Evolutionary conservation across 2,888 invertebrate genomes (phyloP), one percentile per base, ranked within the genome.

Genomic region (Apodemia hepburni): DNA sequence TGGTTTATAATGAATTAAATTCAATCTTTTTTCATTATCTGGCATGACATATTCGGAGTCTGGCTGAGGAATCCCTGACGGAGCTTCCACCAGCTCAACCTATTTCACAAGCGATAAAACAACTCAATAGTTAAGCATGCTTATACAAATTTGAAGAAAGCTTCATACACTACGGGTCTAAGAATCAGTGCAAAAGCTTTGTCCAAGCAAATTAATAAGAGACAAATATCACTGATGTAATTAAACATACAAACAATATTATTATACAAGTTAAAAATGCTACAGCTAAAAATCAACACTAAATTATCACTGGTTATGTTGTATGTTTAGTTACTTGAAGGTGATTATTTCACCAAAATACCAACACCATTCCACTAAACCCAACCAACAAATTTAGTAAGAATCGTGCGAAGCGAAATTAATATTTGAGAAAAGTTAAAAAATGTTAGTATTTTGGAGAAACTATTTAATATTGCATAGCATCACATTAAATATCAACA

Each of bases 371-470:
- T 73, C 71, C 68, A 73, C 57, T 62, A 77, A 54, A 77, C 81
- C 80, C 77, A 73, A 75, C 73, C 75, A 70, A 68, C 61, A 78
- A 69, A 68, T 68, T 73, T 71, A 74, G 61, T 62, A 45, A 69
- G 73, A 72, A 80, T 77, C 83, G 84, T 84, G 81, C 82, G 78
- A 74, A 84, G 79, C 77, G 73, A 75, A 71, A 70, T 76, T 69
- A 74, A 72, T 75, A 69, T 69, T 66, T 69, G 74, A 68, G 69
- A 71, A 69, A 72, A 72, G 76, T 85, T 81, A 82, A 80, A 84
- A 74, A 75, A 81, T 84, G 90, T 91, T 89, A 91, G 91, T 91
- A 91, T 91, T 91, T 91, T 90, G 91, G 89, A 84, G 85, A 90
- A 89, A 85, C 15, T 77, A 73, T 71, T 71, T 76, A 74, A 64